These are phyloP conservation scores for Euspilapteryx auroguttella DNA, from an alignment of 2,888 invertebrate species.

Conservation along the genomic window DNA sequence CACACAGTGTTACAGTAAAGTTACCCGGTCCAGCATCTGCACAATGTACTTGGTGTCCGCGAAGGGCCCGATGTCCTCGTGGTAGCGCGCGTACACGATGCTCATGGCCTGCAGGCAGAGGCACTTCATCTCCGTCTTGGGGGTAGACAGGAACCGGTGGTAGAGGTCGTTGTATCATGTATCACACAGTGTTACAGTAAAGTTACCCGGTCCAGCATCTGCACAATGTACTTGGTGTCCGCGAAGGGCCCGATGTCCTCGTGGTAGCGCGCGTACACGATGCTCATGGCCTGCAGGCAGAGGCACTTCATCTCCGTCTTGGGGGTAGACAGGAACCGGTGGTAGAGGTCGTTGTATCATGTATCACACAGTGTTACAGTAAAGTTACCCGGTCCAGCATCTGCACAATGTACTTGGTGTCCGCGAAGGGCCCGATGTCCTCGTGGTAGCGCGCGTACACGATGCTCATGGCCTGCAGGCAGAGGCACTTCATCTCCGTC, in stretches of 20 bases:
- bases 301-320: slow-evolving; percentile 96
- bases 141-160: no score
- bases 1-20: no score
- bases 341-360: slow-evolving; percentile 97
- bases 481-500: slow-evolving; percentile 95
- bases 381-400: slow-evolving; percentile 86
- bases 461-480: slow-evolving; percentile 96
- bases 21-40: no score
- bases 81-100: no score
- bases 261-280: slow-evolving; percentile 95
- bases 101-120: no score
- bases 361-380: no score
- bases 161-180: no score
- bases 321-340: slow-evolving; percentile 90
- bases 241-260: slow-evolving; percentile 97
- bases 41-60: no score
- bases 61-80: no score
- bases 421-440: slow-evolving; percentile 96
- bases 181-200: no score
- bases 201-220: slow-evolving; percentile 89
- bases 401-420: slow-evolving; percentile 92
- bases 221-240: slow-evolving; percentile 94
- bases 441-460: slow-evolving; percentile 96
- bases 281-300: slow-evolving; percentile 96
- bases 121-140: no score